A percentile compares a stretch with the other conserved stretches of the same genome.
phyloP scores from a whole-genome alignment of 2,888 invertebrate genomes.

The Ariolimax columbianus region DNA sequence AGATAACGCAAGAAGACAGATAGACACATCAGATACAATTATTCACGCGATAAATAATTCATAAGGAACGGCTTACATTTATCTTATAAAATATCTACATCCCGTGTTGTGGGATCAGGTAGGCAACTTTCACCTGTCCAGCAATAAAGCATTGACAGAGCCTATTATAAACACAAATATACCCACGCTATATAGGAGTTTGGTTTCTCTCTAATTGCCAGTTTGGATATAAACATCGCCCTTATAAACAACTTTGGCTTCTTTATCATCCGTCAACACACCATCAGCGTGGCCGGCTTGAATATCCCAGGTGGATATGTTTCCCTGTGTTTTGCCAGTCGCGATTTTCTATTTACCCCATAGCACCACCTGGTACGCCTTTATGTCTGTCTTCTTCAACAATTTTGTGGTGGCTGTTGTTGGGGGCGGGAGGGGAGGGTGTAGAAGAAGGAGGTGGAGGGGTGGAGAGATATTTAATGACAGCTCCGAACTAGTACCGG shows the following conservation, averaged over 20 bases:
- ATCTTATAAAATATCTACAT: background rate
- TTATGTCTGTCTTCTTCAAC: background rate
- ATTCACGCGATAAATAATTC: too few species aligned
- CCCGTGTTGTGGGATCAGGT: background rate
- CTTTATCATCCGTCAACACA: slow-evolving; percentile 17
- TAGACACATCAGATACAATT: too few species aligned
- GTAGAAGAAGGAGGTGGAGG: too few species aligned
- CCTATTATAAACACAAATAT: slow-evolving; percentile 38
- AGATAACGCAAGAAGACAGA: too few species aligned
- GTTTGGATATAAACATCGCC: slow-evolving; percentile 19
- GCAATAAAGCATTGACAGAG: slow-evolving; percentile 34
- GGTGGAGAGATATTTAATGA: too few species aligned
- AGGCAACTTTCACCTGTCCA: slow-evolving; percentile 20
- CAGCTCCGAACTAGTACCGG: too few species aligned
- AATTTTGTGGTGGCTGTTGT: too few species aligned
- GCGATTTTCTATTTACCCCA: slow-evolving; percentile 17
- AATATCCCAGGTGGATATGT: background rate
- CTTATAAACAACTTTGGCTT: slow-evolving; percentile 20
- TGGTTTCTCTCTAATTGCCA: slow-evolving; percentile 29
- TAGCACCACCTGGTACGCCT: slow-evolving; percentile 3
- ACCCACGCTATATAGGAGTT: background rate
- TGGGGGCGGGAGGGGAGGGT: too few species aligned
- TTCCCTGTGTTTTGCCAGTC: slow-evolving; percentile 31
- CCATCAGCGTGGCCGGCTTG: background rate
- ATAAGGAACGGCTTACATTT: background rate